Base-by-base conservation (phyloP, 2,113 vertebrate species). In the Plecotus auritus region DNA sequence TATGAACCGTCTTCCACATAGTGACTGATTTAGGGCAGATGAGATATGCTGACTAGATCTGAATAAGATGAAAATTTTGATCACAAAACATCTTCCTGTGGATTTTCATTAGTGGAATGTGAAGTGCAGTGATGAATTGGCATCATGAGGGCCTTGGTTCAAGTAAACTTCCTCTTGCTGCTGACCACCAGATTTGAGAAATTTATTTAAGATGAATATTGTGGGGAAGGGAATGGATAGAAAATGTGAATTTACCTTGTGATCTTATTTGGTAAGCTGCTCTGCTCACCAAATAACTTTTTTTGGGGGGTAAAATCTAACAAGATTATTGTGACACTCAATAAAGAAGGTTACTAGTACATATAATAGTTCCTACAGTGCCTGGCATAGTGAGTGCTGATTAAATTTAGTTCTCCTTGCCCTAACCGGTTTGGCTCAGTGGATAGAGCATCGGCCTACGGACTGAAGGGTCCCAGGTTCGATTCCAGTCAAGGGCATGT, bases 41-140 rank as follows among this genome's bases (percentile, higher is more conserved):
- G 69, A 90, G 40, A 78, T 74, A 84, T 74, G 54, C 89, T 81
- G 45, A 91, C 72, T 66, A n/a, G 42, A 90, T 47, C 77, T 76
- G 42, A 76, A 40, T 90, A 30, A 85, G 66, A 77, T 80, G 14
- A 91, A 86, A 91, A 69, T 83, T 95, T 70, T 94, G 37, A 88
- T 85, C 2, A 80, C 64, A 80, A 80, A 70, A 37, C 9, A 26
- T 74, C 70, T 94, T 88, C 72, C 37, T 54, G 32, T 90, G 82
- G 66, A 47, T 88, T 94, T 94, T 88, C 45, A 49, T 85, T 70
- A 85, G 59, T 81, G 70, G 28, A 40, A 17, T 76, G 17, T 77
- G 82, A 76, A 86, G 49, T 35, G 35, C 12, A 23, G 18, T 88
- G 80, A 80, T 9, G 56, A 70, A n/a, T 40, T 40, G 66, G 67